phyloP scores from a whole-genome alignment of 2,113 vertebrate species.

The Corythaeola cristata region DNA sequence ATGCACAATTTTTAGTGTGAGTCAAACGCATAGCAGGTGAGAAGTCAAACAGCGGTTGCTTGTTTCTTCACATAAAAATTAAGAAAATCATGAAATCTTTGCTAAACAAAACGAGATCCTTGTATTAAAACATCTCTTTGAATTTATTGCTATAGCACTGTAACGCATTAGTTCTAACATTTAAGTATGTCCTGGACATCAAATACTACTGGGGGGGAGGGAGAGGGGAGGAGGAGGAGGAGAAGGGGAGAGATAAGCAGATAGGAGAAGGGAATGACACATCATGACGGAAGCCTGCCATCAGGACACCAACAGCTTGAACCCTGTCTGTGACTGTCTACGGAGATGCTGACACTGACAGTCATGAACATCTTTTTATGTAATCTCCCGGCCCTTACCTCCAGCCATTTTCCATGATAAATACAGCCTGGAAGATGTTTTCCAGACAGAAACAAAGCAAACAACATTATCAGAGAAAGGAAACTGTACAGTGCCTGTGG shows the following conservation, averaged over 20 bases:
- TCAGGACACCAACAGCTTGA: background rate
- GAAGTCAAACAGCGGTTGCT: background rate
- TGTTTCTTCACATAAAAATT: background rate
- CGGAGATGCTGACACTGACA: background rate
- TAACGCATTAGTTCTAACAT: fast-evolving
- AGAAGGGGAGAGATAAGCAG: background rate
- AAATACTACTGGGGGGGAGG: background rate
- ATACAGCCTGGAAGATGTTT: background rate
- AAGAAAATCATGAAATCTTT: background rate
- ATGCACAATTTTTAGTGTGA: background rate
- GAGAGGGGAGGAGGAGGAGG: background rate
- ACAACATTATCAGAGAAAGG: background rate
- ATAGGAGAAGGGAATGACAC: background rate
- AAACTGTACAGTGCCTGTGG: background rate
- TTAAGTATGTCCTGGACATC: background rate
- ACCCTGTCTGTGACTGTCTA: background rate
- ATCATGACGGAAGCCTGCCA: background rate
- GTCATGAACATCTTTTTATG: background rate
- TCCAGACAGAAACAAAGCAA: background rate
- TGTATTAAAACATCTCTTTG: background rate
- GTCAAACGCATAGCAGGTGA: background rate
- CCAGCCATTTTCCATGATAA: background rate
- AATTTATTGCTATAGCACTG: background rate
- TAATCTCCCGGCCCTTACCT: background rate
- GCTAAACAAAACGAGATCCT: background rate